phyloP scores from a whole-genome alignment of 2,888 invertebrate genomes.

The Teinopalpus imperialis region DNA sequence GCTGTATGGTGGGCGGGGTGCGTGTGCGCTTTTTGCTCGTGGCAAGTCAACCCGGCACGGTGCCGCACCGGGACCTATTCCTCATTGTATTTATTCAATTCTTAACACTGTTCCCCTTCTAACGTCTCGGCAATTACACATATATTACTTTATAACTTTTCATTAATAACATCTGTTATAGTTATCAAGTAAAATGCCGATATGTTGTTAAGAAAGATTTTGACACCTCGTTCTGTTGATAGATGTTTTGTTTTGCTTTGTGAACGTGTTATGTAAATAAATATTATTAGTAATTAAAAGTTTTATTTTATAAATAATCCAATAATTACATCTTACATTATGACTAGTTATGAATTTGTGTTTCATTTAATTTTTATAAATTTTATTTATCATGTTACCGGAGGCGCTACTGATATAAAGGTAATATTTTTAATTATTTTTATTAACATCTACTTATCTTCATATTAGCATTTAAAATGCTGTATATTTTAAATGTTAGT shows the following conservation, averaged over 20 bases:
- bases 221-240: conserved; percentile 43
- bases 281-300: conserved; percentile 37
- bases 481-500: too few relatives aligned
- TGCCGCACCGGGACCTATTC: conserved; percentile 56
- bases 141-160: conserved; percentile 35
- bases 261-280: conserved; percentile 56
- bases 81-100: conserved; percentile 73
- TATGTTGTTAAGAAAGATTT: conserved; percentile 57
- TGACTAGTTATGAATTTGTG: conserved; percentile 66
- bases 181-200: conserved; percentile 44
- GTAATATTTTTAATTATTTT: conserved; percentile 44
- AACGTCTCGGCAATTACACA: conserved; percentile 54
- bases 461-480: too few relatives aligned
- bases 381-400: conserved; percentile 54
- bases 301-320: conserved; percentile 30
- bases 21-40: conserved; percentile 50
- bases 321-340: conserved; percentile 43
- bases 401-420: conserved; percentile 62
- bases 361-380: conserved; percentile 59
- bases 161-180: conserved; percentile 37
- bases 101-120: conserved; percentile 61
- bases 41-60: conserved; percentile 47
- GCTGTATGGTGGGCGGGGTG: conserved; percentile 33
- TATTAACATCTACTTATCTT: too few relatives aligned
- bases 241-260: conserved; percentile 55